Evolutionary conservation across 2,888 invertebrate species (phyloP), one percentile per base, ranked within the genome.

Genomic region (Nephrocerus scutellatus): DNA sequence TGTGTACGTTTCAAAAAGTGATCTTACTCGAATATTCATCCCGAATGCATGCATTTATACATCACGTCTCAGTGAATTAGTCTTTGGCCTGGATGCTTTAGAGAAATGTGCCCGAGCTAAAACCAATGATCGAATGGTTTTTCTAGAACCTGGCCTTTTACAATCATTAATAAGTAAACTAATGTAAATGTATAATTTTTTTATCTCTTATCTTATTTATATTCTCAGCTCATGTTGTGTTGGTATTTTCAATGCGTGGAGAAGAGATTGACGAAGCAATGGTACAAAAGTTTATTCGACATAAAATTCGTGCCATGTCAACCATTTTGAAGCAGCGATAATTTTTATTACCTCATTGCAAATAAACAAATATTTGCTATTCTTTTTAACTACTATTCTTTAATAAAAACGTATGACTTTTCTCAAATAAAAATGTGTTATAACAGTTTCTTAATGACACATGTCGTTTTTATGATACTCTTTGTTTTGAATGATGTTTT

Each of bases 131-230:
- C 49, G 49, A 5, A 36, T 58, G 7, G 39, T 45, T 19, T 44
- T 49, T 5, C 43, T 62, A 3, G 59, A 67, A 36, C 49, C 47
- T 21, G 52, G 54, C 21, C 44, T 54, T 20, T 46, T 67, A 6
- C 50, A 61, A 24, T 65, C 63, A 1, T 53, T 68, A 14, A 62
- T 60, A 61, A 64, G 69, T 69, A 62, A 48, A 30, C n/a, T n/a
- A n/a, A n/a, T n/a, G n/a, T n/a, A n/a, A 22, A 21, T 10, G 5
- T 18, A 25, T 21, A 12, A 12, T 14, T 10, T 8, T 31, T 13
- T 32, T 15, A 30, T 34, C 12, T 31, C 18, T 13, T 28, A 28
- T 28, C 16, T 19, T 26, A 33, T 19, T 7, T 23, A 18, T 16
- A 36, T 52, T 51, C 49, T 6, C 52, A 69, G 68, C 59, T 21